Percentiles rank a stretch among this genome's conserved stretches.
phyloP scores from a whole-genome alignment of 2,113 vertebrate species.

The Fukomys damarensis region DNA sequence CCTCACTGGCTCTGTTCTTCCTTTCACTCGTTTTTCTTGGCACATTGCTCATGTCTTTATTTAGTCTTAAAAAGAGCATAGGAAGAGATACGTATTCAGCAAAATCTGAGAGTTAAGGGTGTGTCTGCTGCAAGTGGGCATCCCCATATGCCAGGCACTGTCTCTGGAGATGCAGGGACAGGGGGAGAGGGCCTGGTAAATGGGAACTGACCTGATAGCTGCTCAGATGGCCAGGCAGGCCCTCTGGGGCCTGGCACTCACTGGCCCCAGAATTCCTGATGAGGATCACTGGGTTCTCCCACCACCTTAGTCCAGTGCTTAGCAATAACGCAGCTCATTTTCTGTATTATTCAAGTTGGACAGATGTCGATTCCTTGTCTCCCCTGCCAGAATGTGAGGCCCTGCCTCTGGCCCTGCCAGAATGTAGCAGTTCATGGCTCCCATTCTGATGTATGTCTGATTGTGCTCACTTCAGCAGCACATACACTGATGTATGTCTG shows the following conservation, averaged over 20 bases:
- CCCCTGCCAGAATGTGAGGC: neutral
- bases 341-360: neutral
- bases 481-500: too few relatives aligned
- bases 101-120: neutral
- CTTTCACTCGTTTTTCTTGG: slow-evolving; percentile 22
- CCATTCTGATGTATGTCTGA: neutral
- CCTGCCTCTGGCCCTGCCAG: rapidly evolving
- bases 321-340: neutral
- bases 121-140: neutral
- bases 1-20: neutral
- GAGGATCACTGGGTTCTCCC: neutral
- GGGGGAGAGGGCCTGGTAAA: rapidly evolving
- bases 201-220: rapidly evolving
- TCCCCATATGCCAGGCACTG: neutral
- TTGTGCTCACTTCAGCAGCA: too few relatives aligned
- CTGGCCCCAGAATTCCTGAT: neutral
- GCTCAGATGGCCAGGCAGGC: neutral
- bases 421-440: neutral
- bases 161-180: neutral
- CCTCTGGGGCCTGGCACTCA: neutral
- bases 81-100: slow-evolving; percentile 25
- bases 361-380: neutral
- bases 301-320: neutral
- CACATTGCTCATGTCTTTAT: slow-evolving; percentile 34
- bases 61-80: neutral